Evolutionary conservation across 2,797 vertebrate genomes (phyloP).

Genomic region (Limnodromus scolopaceus): DNA sequence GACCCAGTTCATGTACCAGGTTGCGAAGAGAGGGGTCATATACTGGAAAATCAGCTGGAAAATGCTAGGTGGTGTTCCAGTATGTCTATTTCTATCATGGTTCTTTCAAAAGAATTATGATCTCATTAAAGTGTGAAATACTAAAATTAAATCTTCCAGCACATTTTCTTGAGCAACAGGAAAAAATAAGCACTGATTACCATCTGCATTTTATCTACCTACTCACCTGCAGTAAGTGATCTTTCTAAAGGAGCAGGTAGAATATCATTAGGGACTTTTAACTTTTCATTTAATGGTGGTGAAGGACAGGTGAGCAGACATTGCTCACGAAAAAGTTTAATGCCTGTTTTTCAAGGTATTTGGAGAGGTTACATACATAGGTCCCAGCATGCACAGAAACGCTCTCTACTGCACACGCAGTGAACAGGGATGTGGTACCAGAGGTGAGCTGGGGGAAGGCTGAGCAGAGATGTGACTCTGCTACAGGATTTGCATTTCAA

Average conservation of each 20-base stretch:
- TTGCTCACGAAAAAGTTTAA: neutral
- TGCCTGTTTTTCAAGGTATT: neutral
- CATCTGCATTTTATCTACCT: neutral
- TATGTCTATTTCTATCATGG: neutral
- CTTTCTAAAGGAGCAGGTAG: neutral
- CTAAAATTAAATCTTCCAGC: neutral
- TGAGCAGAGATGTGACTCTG: neutral
- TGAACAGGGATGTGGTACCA: neutral
- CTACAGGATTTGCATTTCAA: neutral
- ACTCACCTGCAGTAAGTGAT: neutral
- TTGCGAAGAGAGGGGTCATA: neutral
- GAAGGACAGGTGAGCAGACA: neutral
- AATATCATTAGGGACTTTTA: neutral
- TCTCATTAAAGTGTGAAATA: neutral
- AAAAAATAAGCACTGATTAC: neutral
- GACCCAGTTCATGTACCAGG: accelerated
- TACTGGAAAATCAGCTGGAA: neutral
- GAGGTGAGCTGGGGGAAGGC: neutral
- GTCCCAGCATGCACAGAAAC: neutral
- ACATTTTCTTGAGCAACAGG: neutral
- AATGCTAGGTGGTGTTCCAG: neutral
- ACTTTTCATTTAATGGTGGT: neutral
- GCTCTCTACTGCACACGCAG: neutral
- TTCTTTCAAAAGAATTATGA: neutral
- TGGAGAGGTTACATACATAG: neutral